Base-by-base conservation (phyloP, 2,113 vertebrate genomes). In the Triplophysa siluroides region DNA sequence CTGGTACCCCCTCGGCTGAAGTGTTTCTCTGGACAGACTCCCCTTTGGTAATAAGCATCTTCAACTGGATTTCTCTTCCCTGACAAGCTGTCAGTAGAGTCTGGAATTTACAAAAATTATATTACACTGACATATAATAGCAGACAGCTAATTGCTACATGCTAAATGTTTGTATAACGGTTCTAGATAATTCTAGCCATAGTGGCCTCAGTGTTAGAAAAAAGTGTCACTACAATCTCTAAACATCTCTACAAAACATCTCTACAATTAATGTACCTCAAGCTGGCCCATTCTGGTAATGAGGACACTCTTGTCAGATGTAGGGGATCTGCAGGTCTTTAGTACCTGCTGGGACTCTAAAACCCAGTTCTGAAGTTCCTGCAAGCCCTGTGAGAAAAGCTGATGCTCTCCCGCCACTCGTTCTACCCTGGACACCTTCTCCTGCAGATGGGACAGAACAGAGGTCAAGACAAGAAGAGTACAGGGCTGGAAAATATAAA, bases 61-160 rank as follows among this genome's bases (percentile, higher is more conserved):
- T 98, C 84, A 99, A 91, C 88, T 98, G 95, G 76, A 99, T 97
- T 93, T 99, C 98, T 80, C 96, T 95, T 83, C 98, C 97, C 84
- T 97, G 96, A 79, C 95, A 95, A 50, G 94, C 92, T 7, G 95
- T 90, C 60, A 99, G 82, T 43, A 99, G 89, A 2, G 92, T 93
- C 97, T 99, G 80, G 16, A 88, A 74, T 9, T 10, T 13, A n/a
- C 26, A 14, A 45, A 41, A 50, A n/a, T 43, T 41, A 29, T 14
- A 23, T 47, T 65, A 71, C 23, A 58, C 60, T 19, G 18, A 54
- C 5, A 18, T 54, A 54, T 18, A 4, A 54, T 16, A 54, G 45
- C 45, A 47, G 45, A 13, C 13, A 47, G 45, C 13, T 47, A 12
- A 13, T 47, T 47, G 11, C 45, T 13, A 47, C 13, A 13, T 47